Percentiles rank a stretch among this genome's conserved stretches.
Conservation (phyloP, 1,140 invertebrate genomes). For the Chrysopa pallens region DNA sequence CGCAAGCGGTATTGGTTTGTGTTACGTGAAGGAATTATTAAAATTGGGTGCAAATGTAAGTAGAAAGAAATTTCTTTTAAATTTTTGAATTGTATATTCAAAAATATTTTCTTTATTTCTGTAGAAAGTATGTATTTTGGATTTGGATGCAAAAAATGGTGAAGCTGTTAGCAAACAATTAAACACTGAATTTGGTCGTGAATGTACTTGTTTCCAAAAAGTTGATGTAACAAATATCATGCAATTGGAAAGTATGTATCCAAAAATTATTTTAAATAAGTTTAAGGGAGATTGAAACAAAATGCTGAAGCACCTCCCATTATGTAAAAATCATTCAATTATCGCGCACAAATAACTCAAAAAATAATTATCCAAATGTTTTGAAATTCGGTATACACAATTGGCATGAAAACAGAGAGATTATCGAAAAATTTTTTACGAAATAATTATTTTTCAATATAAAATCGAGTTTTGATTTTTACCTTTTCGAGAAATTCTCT, state of each 20-base stretch:
- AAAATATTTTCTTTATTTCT: background rate
- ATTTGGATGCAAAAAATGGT: constrained; percentile 14
- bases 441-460: too few species aligned
- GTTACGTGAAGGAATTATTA: constrained; percentile 23
- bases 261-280: background rate
- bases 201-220: constrained; percentile 39
- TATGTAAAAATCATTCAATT: too few species aligned
- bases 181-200: constrained; percentile 34
- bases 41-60: constrained; percentile 25
- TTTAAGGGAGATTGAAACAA: too few species aligned
- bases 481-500: background rate
- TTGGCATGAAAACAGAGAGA: too few species aligned
- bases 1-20: constrained; percentile 30
- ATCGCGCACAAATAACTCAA: too few species aligned
- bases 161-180: constrained; percentile 29
- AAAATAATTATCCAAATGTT: too few species aligned
- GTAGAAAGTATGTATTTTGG: constrained; percentile 19
- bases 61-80: too few species aligned
- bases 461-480: too few species aligned
- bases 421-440: too few species aligned
- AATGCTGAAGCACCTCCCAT: too few species aligned
- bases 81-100: too few species aligned
- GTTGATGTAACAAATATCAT: constrained; percentile 48
- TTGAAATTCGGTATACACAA: too few species aligned
- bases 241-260: constrained; percentile 39